Conservation (phyloP, 1,140 invertebrate genomes). For the Lepidurus arcticus region DNA sequence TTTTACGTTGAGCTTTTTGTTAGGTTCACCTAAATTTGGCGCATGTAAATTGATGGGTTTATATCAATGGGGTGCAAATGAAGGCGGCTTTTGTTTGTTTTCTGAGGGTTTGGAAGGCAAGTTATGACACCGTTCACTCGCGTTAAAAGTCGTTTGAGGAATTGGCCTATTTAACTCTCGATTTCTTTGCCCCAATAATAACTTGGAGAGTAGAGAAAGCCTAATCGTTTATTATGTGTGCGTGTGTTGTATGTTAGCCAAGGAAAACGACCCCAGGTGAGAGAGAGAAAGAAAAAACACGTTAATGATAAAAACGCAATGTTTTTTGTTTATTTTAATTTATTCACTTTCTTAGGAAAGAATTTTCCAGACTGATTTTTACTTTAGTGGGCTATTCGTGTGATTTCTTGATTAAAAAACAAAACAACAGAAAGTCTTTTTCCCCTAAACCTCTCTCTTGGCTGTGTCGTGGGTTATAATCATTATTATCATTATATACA, state of each 20-base stretch:
- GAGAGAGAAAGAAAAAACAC: neutral
- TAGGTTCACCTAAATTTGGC: too few species aligned
- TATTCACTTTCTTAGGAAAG: neutral
- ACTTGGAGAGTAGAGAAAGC: neutral
- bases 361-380: neutral
- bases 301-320: neutral
- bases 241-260: neutral
- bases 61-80: too few species aligned
- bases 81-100: too few species aligned
- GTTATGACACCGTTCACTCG: too few species aligned
- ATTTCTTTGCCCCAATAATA: neutral
- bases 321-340: neutral
- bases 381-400: neutral
- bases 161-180: neutral
- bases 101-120: too few species aligned
- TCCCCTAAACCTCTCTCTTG: neutral
- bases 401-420: too few species aligned
- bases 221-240: neutral
- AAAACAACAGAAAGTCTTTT: neutral
- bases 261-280: neutral
- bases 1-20: too few species aligned
- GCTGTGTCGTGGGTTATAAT: neutral
- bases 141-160: neutral
- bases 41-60: too few species aligned
- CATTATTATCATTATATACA: constrained; percentile 7